Conservation (phyloP, 2,797 vertebrate species). For the Sylvia borin region DNA sequence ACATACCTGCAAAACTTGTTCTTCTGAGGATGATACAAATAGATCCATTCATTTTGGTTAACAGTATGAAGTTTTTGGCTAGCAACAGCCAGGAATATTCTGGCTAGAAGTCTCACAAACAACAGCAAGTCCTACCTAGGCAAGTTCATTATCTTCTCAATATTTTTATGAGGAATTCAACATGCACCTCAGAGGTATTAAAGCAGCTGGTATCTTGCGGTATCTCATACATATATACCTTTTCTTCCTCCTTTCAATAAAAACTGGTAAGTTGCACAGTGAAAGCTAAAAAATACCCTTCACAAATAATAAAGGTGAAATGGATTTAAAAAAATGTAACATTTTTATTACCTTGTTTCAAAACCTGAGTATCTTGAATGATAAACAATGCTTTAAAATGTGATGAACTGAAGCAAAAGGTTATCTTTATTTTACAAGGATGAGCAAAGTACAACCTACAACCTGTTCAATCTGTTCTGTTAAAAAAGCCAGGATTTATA, state of each 20-base stretch:
- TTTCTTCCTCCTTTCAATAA: neutral
- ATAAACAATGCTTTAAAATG: neutral
- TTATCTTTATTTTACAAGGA: neutral
- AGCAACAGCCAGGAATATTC: neutral
- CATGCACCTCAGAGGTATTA: neutral
- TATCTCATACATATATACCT: neutral
- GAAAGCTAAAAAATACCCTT: neutral
- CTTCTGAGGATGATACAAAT: conserved; percentile 32
- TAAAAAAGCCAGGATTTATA: neutral
- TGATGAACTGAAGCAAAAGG: neutral
- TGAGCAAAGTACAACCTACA: neutral
- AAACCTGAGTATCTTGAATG: neutral
- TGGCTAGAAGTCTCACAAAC: neutral
- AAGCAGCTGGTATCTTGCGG: rapidly evolving
- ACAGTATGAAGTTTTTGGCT: neutral
- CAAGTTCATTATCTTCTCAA: neutral
- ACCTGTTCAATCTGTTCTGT: neutral
- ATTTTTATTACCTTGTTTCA: neutral
- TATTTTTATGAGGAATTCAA: neutral
- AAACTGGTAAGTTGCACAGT: neutral
- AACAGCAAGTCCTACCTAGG: neutral
- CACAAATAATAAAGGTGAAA: neutral
- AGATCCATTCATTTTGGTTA: conserved; percentile 40
- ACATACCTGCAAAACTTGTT: conserved; percentile 63
- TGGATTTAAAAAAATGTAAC: neutral